Conservation (phyloP, 2,113 vertebrate species). For the Macaca nemestrina region DNA sequence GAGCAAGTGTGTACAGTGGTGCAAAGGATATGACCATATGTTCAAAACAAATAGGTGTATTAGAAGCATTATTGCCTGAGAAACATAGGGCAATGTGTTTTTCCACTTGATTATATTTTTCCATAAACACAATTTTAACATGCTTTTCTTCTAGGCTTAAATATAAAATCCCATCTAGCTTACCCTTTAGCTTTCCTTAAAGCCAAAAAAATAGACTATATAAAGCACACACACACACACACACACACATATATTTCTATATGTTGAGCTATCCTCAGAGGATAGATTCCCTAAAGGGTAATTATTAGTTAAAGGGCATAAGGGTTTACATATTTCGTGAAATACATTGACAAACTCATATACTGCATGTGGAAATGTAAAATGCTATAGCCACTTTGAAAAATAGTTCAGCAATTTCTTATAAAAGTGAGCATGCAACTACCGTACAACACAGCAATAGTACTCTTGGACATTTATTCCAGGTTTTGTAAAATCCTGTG, state of each 20-base stretch:
- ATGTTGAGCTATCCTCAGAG: neutral
- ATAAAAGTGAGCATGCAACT: rapidly evolving
- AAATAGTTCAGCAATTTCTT: neutral
- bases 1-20: rapidly evolving
- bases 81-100: neutral
- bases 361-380: too few relatives aligned
- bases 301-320: neutral
- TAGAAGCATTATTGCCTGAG: neutral
- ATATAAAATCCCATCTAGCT: neutral
- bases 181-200: neutral
- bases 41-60: neutral
- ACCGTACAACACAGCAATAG: rapidly evolving
- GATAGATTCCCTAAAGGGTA: neutral
- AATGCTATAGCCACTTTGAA: rapidly evolving
- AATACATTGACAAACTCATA: rapidly evolving
- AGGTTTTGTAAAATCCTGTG: rapidly evolving
- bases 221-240: too few relatives aligned
- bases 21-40: neutral
- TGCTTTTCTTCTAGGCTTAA: neutral
- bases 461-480: too few relatives aligned
- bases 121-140: neutral
- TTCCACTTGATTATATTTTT: neutral
- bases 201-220: neutral
- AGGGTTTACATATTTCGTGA: neutral
- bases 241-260: neutral